Evolutionary conservation across 1,140 invertebrate species (phyloP), one percentile per base, ranked within the genome.

Genomic region (Neoseiulus cucumeris): DNA sequence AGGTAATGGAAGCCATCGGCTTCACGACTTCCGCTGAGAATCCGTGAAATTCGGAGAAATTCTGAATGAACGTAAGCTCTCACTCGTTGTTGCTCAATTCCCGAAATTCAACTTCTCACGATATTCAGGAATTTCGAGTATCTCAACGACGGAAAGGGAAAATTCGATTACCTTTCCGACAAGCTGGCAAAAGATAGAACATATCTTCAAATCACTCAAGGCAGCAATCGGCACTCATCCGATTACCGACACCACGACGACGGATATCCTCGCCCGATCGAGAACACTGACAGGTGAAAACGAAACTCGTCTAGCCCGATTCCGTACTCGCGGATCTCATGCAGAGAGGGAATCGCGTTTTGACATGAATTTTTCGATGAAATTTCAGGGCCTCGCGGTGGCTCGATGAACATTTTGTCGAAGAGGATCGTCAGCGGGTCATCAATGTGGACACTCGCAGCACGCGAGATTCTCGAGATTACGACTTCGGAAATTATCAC

Each of bases 381-480:
- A n/a, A 25, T 59, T 59, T 25, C 51, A 59, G 51, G 9, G 51
- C 51, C 33, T 59, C 51, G 17, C 25, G 51, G 9, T 59, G 51
- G 51, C 51, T 59, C 14, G 51, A 59, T 6, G 51, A 59, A 25
- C 51, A 59, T 33, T 59, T 59, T 20, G 22, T 59, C 4, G 51
- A 59, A 59, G 51, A 59, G 22, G 51, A 59, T 25, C 51, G 51
- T 5, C 51, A 59, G 22, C 51, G 51, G 2, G 51, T 59, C 2
- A 25, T 59, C 51, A 59, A 59, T 25, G 51, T 59, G 14, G 51
- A 59, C 51, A 59, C 51, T 59, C 51, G 51, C 17, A 59, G 51
- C 33, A 59, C 51, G 17, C 14, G 22, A 5, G 51, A 59, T 25
- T 59, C 51, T 20, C 51, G 51, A 2, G 51, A 59, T 33, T 59